Percentiles rank a stretch among this genome's conserved stretches.
phyloP scores from a whole-genome alignment of 2,113 vertebrate species.

The Cyprinodon variegatus region DNA sequence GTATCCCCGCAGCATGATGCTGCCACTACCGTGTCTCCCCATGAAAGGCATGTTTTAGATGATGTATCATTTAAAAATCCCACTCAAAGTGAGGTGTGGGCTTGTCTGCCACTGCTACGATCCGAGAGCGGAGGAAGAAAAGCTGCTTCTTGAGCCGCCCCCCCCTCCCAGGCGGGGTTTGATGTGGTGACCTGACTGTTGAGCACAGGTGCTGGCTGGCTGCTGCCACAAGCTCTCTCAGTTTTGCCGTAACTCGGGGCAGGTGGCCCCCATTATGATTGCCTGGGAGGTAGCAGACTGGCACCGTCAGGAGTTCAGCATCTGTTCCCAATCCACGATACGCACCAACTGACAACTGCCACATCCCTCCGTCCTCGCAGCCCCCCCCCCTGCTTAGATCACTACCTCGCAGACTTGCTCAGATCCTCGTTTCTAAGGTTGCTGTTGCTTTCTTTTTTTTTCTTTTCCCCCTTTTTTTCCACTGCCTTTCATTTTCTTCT shows the following conservation, averaged over 20 bases:
- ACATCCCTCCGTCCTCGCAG: slow-evolving; percentile 10
- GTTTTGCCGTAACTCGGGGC: slow-evolving; percentile 27
- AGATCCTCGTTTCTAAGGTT: slow-evolving; percentile 25
- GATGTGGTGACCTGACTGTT: slow-evolving; percentile 67
- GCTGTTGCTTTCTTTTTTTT: slow-evolving; percentile 5
- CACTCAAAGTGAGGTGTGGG: neutral
- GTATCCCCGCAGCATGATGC: too few species aligned
- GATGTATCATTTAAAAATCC: neutral
- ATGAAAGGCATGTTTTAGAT: too few species aligned
- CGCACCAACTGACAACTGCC: slow-evolving; percentile 3
- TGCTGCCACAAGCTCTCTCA: slow-evolving; percentile 32
- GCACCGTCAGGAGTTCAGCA: slow-evolving; percentile 21
- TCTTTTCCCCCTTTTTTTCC: slow-evolving; percentile 21
- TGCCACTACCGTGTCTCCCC: too few species aligned
- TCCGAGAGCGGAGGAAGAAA: slow-evolving; percentile 3
- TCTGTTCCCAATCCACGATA: slow-evolving; percentile 13
- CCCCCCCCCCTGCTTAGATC: neutral
- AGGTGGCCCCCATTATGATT: slow-evolving; percentile 62
- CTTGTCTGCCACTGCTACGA: slow-evolving; percentile 9
- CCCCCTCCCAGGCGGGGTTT: slow-evolving; percentile 47
- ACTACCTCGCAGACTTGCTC: slow-evolving; percentile 22
- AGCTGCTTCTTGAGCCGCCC: slow-evolving; percentile 34
- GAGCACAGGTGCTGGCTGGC: slow-evolving; percentile 69
- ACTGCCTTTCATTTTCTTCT: slow-evolving; percentile 43
- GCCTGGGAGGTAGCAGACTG: slow-evolving; percentile 40